Percentiles rank a stretch among this genome's conserved stretches.
phyloP scores from a whole-genome alignment of 1,140 invertebrate genomes.

The Cepaea nemoralis region DNA sequence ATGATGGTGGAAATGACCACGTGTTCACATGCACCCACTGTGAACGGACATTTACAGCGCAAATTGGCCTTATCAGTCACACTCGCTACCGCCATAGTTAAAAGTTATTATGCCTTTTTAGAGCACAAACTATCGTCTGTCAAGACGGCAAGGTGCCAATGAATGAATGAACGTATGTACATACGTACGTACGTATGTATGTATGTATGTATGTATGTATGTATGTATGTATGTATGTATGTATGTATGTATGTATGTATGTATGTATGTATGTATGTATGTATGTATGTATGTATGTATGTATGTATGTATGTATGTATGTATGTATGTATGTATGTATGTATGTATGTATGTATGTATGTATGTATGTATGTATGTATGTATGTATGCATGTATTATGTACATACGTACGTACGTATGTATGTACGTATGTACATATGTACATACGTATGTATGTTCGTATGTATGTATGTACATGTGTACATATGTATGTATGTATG shows the following conservation, averaged over 20 bases:
- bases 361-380: conserved; percentile 11
- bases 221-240: conserved; percentile 11
- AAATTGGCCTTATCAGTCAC: no score
- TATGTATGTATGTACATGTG: conserved; percentile 11
- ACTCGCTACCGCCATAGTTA: no score
- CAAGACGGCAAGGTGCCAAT: no score
- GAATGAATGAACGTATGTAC: no score
- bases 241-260: conserved; percentile 11
- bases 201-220: conserved; percentile 11
- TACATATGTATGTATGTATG: conserved; percentile 11
- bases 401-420: conserved; percentile 11
- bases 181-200: conserved; percentile 11
- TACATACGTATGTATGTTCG: no score
- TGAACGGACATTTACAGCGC: no score
- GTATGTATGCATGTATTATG: no score
- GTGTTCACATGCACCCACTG: no score
- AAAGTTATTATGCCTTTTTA: no score
- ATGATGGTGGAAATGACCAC: no score
- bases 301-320: conserved; percentile 11
- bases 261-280: conserved; percentile 11
- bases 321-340: conserved; percentile 11
- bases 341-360: conserved; percentile 11
- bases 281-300: conserved; percentile 11
- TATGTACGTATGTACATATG: conserved; percentile 11
- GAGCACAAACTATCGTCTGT: no score